These are phyloP conservation scores for Oikopleura dioica DNA, from an alignment of 23 tunicate genomes.

Conservation along the genomic window DNA sequence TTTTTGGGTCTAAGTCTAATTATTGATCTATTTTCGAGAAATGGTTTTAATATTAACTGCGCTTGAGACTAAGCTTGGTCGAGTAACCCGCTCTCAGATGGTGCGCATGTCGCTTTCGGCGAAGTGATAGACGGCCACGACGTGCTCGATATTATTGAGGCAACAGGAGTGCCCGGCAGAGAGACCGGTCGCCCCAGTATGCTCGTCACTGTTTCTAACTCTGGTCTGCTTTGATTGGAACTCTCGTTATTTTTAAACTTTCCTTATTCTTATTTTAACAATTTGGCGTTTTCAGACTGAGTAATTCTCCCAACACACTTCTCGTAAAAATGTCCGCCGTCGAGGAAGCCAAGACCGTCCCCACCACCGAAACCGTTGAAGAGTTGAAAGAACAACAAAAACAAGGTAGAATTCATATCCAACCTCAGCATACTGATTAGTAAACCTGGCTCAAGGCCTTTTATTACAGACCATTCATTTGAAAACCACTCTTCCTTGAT, in stretches of 20 bases:
- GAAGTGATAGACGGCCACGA: background rate
- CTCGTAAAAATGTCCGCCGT: conserved; percentile 2
- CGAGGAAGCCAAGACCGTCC: conserved; percentile 7
- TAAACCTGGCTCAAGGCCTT: background rate
- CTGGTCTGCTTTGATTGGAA: background rate
- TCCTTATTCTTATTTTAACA: background rate
- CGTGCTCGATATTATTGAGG: background rate
- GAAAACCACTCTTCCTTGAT: too few species aligned
- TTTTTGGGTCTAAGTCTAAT: too few species aligned
- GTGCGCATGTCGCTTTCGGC: background rate
- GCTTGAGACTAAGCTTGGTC: too few species aligned
- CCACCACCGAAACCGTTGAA: conserved; percentile 11
- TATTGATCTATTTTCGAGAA: too few species aligned
- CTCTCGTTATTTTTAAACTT: background rate
- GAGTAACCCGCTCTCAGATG: background rate
- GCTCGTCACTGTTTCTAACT: background rate
- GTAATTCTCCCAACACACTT: background rate
- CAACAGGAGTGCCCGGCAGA: background rate
- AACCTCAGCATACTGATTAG: too few species aligned
- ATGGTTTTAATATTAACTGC: too few species aligned
- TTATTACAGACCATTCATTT: background rate
- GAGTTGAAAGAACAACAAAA: conserved; percentile 9
- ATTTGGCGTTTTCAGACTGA: background rate
- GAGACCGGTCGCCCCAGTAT: background rate
- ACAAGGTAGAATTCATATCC: too few species aligned